Conservation (phyloP, 2,113 vertebrate genomes). For the Ranitomeya imitator region DNA sequence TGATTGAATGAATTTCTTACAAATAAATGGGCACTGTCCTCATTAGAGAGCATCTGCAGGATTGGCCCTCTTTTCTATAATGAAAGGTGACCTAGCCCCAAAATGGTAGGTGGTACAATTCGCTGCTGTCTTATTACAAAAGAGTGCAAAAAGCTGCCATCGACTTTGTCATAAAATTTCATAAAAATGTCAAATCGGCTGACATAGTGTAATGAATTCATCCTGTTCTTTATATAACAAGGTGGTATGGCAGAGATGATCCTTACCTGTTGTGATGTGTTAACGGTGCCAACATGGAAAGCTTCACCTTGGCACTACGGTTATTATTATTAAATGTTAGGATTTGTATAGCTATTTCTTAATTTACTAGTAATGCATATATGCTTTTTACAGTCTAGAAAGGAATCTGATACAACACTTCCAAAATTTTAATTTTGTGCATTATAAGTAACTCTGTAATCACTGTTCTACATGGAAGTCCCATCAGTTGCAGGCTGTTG, state of each 20-base stretch:
- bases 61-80: slow-evolving; percentile 34
- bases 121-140: slow-evolving; percentile 11
- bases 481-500: too few relatives aligned
- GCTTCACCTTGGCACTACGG: background rate
- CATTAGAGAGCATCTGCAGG: slow-evolving; percentile 29
- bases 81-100: slow-evolving; percentile 48
- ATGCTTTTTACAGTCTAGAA: background rate
- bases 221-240: background rate
- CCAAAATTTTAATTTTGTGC: background rate
- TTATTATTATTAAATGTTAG: background rate
- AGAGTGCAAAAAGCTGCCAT: slow-evolving; percentile 16
- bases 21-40: slow-evolving; percentile 28
- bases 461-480: background rate
- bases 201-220: background rate
- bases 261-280: background rate
- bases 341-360: background rate
- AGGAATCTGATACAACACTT: background rate
- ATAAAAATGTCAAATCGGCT: background rate
- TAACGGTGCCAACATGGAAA: background rate
- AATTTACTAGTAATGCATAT: background rate
- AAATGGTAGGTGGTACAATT: slow-evolving; percentile 46
- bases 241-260: background rate
- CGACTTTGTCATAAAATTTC: background rate
- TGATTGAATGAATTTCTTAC: slow-evolving; percentile 35
- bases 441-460: background rate